phyloP scores from a whole-genome alignment of 1,140 invertebrate species.

The Lutraria rhynchaena region DNA sequence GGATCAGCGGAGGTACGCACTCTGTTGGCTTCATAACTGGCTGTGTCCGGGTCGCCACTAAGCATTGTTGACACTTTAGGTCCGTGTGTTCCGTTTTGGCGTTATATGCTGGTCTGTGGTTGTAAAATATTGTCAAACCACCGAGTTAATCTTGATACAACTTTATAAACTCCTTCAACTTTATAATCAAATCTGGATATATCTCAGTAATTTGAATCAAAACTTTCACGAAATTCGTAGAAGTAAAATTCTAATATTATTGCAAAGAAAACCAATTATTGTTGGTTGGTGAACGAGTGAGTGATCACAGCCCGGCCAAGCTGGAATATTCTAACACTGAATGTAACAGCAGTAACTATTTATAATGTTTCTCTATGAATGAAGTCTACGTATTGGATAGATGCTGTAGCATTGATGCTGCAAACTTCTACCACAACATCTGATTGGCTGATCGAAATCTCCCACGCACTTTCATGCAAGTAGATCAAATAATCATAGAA shows the following conservation, averaged over 20 bases:
- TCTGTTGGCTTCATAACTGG: conserved; percentile 26
- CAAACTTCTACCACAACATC: background rate
- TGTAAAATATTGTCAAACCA: too few relatives aligned
- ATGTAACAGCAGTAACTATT: background rate
- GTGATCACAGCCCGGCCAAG: too few relatives aligned
- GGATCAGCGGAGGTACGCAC: conserved; percentile 12
- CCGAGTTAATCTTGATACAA: too few relatives aligned
- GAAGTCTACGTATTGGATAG: background rate
- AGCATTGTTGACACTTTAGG: conserved; percentile 21
- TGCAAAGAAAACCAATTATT: too few relatives aligned
- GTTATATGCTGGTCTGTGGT: too few relatives aligned
- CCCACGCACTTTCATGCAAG: background rate
- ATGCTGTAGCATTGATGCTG: conserved; percentile 1
- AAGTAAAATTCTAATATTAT: too few relatives aligned
- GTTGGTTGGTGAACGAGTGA: too few relatives aligned
- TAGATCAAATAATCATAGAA: conserved; percentile 12
- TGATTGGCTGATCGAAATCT: conserved; percentile 32
- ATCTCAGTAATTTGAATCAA: too few relatives aligned
- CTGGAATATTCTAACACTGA: background rate
- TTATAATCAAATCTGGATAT: too few relatives aligned
- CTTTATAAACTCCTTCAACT: too few relatives aligned
- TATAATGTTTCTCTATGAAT: conserved; percentile 1
- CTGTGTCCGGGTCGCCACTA: conserved; percentile 11
- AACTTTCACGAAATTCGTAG: too few relatives aligned
- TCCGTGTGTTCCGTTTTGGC: conserved; percentile 17